These are phyloP conservation scores for Papilio polytes DNA, from an alignment of 1,140 invertebrate genomes.

Conservation along the genomic window DNA sequence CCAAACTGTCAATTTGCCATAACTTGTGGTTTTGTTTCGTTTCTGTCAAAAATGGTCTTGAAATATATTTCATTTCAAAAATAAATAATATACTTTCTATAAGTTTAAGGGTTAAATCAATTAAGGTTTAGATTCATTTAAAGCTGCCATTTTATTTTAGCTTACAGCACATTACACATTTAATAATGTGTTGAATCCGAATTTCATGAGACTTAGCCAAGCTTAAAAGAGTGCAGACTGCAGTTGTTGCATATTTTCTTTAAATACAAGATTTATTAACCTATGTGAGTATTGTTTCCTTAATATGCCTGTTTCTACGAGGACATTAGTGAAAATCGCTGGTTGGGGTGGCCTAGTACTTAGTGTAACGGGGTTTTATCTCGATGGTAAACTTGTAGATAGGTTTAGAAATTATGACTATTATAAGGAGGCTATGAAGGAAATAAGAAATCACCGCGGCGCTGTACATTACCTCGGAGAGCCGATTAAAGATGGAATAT, in stretches of 20 bases:
- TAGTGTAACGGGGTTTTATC: slow-evolving; percentile 69
- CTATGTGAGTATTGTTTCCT: slow-evolving; percentile 19
- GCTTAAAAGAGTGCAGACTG: background rate
- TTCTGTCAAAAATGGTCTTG: too few species aligned
- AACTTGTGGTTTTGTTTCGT: background rate
- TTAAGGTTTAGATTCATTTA: background rate
- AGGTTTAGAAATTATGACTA: slow-evolving; percentile 75
- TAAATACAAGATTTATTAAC: background rate
- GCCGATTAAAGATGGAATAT: slow-evolving; percentile 86
- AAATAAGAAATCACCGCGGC: slow-evolving; percentile 81
- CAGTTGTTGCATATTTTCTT: background rate
- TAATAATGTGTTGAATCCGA: background rate
- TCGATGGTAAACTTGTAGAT: slow-evolving; percentile 67
- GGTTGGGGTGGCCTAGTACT: slow-evolving; percentile 71
- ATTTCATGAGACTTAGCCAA: background rate
- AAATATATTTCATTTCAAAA: too few species aligned
- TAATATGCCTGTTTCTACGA: slow-evolving; percentile 61
- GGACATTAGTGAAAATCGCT: slow-evolving; percentile 70
- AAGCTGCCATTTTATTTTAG: background rate
- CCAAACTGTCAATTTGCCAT: background rate
- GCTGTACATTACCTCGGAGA: slow-evolving; percentile 86
- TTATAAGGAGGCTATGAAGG: slow-evolving; percentile 85
- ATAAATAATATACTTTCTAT: background rate
- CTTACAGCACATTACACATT: background rate
- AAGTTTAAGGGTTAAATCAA: background rate